Base-by-base conservation (phyloP, 1,140 invertebrate genomes). In the Heliconius congener region DNA sequence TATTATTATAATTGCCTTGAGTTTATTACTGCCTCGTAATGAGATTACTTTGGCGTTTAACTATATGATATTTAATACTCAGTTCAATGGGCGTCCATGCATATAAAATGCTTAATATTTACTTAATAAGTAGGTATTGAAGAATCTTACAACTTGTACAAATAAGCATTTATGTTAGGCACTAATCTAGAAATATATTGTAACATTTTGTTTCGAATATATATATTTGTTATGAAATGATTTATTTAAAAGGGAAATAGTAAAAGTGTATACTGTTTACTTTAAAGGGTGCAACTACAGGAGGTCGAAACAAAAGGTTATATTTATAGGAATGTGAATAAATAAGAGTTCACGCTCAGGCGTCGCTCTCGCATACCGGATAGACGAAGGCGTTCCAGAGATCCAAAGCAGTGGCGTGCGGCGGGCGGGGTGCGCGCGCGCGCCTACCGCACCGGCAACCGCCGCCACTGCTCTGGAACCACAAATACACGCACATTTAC, bases 381-480 rank as follows among this genome's bases (percentile, higher is more conserved):
- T 94, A 94, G 85, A 94, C 94, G 94, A 95, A 95, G 93, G 94
- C 94, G 93, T 95, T 95, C 94, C 94, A 95, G 86, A 94, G 92
- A 89, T 95, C 94, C 94, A 95, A 95, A 95, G 94, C 94, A 95
- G 94, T 95, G 94, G 94, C 94, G 93, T 94, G 94, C 93, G 94
- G 94, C 83, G 91, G 93, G 91, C 93, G 94, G 88, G 92, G 86
- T 86, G 90, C 86, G 88, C 92, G 92, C 86, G 89, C 85, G 88
- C 93, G 93, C 90, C 93, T 92, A 85, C 91, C 93, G 89, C 94
- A 95, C 90, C 90, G 93, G 90, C 94, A 95, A 88, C 93, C 92
- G 94, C 94, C 93, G 93, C 94, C 94, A 95, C 94, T 95, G 94
- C 94, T 95, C 94, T 95, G 94, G 93, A 95, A 95, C 94, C 91